These are phyloP conservation scores for Matsumyia berberina DNA, from an alignment of 2,888 invertebrate genomes.

Conservation along the genomic window DNA sequence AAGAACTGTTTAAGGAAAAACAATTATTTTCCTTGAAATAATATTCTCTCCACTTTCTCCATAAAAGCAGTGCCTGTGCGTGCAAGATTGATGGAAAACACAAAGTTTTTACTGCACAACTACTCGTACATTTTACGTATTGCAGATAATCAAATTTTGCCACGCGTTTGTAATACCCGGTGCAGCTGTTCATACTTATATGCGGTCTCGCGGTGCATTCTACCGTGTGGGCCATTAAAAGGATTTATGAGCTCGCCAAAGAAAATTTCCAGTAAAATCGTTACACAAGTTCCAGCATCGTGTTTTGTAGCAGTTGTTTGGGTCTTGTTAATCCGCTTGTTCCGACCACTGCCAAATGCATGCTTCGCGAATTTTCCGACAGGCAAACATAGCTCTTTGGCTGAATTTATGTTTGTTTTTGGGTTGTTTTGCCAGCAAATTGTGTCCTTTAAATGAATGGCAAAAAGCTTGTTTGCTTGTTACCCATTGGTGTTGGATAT, in stretches of 20 bases:
- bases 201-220: conserved; percentile 44
- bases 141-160: conserved; percentile 70
- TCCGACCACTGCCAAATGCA: conserved; percentile 57
- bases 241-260: conserved; percentile 67
- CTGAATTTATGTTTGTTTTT: conserved; percentile 64
- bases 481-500: conserved; percentile 10
- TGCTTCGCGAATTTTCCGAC: conserved; percentile 36
- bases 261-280: conserved; percentile 68
- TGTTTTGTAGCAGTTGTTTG: conserved; percentile 57
- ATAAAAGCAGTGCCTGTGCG: neutral
- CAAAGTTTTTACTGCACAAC: conserved; percentile 24
- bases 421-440: conserved; percentile 23
- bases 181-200: conserved; percentile 49
- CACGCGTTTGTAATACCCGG: conserved; percentile 19
- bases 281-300: conserved; percentile 43
- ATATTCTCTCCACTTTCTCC: neutral
- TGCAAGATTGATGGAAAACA: conserved; percentile 55
- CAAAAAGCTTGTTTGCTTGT: conserved; percentile 36
- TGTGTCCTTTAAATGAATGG: conserved; percentile 36
- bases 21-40: neutral
- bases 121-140: conserved; percentile 44
- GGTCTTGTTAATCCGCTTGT: conserved; percentile 67
- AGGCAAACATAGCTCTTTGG: conserved; percentile 55
- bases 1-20: too few relatives aligned
- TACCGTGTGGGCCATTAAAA: conserved; percentile 68